Evolutionary conservation across 2,888 invertebrate genomes (phyloP), one percentile per base, ranked within the genome.

Genomic region (Eristalinus sepulchralis): DNA sequence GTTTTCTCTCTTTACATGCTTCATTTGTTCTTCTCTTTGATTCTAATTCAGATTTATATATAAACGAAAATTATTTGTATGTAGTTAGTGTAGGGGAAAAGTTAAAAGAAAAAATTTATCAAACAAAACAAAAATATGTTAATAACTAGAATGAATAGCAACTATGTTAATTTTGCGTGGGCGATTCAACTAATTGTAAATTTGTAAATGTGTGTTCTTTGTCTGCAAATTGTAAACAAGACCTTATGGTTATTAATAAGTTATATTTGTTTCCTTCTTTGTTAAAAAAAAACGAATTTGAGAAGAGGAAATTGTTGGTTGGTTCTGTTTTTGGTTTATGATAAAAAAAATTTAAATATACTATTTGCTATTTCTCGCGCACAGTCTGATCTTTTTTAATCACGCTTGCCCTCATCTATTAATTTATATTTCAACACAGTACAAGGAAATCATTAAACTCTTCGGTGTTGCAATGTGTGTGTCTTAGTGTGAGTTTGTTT

Each of bases 1-100:
- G 8, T 13, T 8, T 64, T 36, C 13, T 71, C 64, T 59, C 55
- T 68, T 64, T 77, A 82, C 82, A 86, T 86, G 85, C 85, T 86
- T 75, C 82, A 86, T 47, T 34, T 34, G 34, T 34, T 34, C 34
- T 34, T 34, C 6, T 31, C 71, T 77, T 60, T 63, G 71, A 76
- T 60, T 82, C 68, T 77, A 86, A 70, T 86, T 86, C 85, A 86
- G 68, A 82, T 73, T 47, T 77, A 64, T 76, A 64, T 76, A 75
- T 75, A 68, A 72, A 60, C 67, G 47, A 27, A 62, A 60, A 77
- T 57, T 64, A 31, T 47, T 13, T 68, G 31, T 67, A 60, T 13
- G 20, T 57, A 22, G 39, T 22, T 13, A n/a, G n/a, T n/a, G n/a
- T n/a, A 2, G 17, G 22, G 66, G 31, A 27, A 11, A 57, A 66